phyloP scores from a whole-genome alignment of 2,888 invertebrate genomes.

The Argynnis bischoffii region DNA sequence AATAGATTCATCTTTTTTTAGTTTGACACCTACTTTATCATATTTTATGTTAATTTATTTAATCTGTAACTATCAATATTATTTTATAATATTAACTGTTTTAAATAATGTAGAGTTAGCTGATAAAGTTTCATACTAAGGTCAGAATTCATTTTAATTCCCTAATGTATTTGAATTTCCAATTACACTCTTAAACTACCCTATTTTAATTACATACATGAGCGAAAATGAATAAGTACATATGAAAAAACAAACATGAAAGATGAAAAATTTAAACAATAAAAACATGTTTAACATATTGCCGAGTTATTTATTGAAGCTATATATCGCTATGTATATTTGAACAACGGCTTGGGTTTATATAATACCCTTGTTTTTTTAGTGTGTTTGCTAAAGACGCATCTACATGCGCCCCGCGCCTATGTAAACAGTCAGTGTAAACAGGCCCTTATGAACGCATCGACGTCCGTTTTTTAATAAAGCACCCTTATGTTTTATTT shows the following conservation, averaged over 20 bases:
- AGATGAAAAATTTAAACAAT: constrained; percentile 57
- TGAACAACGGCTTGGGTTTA: constrained; percentile 48
- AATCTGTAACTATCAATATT: background rate
- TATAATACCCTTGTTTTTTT: constrained; percentile 79
- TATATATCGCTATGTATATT: constrained; percentile 48
- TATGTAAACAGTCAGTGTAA: constrained; percentile 75
- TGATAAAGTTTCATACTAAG: constrained; percentile 11
- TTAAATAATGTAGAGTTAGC: background rate
- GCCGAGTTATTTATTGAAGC: constrained; percentile 54
- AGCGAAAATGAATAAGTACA: constrained; percentile 36
- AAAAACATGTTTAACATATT: constrained; percentile 58
- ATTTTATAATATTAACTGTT: background rate
- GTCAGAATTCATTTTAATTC: constrained; percentile 24
- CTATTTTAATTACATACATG: constrained; percentile 36
- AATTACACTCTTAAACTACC: constrained; percentile 32
- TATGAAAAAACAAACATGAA: constrained; percentile 47
- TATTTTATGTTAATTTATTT: background rate
- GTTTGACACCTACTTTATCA: background rate
- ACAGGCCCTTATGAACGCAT: constrained; percentile 75
- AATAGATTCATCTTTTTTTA: constrained; percentile 31
- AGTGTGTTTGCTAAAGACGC: constrained; percentile 78
- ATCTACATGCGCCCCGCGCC: constrained; percentile 74
- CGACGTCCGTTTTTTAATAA: constrained; percentile 61
- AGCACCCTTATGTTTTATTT: constrained; percentile 55
- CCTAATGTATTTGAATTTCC: constrained; percentile 34